A percentile compares a stretch with the other conserved stretches of the same genome.
These are phyloP conservation scores for Thamnophis elegans DNA, from an alignment of 2,797 vertebrate species.

Conservation along the genomic window DNA sequence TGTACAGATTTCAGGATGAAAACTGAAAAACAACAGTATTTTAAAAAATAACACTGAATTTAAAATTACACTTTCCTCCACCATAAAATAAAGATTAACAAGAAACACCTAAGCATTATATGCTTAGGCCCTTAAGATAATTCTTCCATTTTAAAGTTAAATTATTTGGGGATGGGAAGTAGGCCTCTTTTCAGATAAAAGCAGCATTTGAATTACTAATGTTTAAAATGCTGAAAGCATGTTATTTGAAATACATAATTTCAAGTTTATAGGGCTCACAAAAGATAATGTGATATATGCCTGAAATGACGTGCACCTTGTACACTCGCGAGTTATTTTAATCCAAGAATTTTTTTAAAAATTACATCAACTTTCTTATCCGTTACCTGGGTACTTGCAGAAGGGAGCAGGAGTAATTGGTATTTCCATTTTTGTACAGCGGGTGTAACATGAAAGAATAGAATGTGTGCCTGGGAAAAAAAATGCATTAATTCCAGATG, in stretches of 20 bases:
- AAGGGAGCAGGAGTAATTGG: not conserved
- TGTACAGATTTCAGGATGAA: not conserved
- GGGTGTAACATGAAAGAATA: not conserved
- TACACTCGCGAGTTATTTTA: not conserved
- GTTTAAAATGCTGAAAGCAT: not conserved
- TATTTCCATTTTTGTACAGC: not conserved
- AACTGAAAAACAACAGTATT: not conserved
- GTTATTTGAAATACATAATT: not conserved
- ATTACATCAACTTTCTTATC: not conserved
- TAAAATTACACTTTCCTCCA: not conserved
- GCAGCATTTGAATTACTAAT: not conserved
- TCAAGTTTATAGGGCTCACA: not conserved
- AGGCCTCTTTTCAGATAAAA: not conserved
- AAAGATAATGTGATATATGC: not conserved
- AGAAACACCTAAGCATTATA: not conserved
- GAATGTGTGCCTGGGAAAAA: not conserved
- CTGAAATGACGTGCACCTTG: not conserved
- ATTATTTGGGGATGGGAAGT: not conserved
- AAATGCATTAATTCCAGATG: not conserved
- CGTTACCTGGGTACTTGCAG: not conserved
- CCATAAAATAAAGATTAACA: not conserved
- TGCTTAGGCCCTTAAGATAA: not conserved
- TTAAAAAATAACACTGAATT: not conserved
- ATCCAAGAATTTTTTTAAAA: not conserved
- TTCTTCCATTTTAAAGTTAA: not conserved